phyloP scores from a whole-genome alignment of 2,797 vertebrate species.

The Sarcoramphus papa region DNA sequence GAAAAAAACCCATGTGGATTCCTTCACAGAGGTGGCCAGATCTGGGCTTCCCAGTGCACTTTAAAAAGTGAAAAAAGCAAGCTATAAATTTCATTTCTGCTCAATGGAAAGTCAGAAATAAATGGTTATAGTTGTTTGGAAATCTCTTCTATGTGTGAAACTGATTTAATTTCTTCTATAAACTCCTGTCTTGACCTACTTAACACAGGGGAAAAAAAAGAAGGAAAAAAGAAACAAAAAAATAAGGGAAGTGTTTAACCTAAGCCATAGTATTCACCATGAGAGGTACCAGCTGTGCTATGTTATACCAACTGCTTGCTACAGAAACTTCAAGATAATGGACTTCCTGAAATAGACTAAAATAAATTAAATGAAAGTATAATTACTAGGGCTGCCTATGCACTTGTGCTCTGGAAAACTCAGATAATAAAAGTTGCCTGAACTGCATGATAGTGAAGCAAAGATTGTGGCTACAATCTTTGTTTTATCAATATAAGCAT shows the following conservation, averaged over 20 bases:
- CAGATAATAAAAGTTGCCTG: neutral
- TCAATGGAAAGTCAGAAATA: constrained; percentile 35
- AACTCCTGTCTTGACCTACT: neutral
- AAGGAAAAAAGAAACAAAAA: neutral
- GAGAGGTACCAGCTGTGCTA: neutral
- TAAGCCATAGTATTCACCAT: neutral
- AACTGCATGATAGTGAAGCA: neutral
- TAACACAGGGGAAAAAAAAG: neutral
- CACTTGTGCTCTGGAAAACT: neutral
- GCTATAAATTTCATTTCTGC: neutral
- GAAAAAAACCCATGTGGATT: neutral
- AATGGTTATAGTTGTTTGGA: neutral
- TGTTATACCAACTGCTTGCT: neutral
- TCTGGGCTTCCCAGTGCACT: neutral
- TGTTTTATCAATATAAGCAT: neutral
- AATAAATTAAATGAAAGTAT: neutral
- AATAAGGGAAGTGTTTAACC: neutral
- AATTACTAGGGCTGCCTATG: neutral
- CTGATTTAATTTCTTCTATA: constrained; percentile 26
- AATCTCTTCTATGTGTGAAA: neutral
- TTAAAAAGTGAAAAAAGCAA: neutral
- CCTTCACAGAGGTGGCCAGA: neutral
- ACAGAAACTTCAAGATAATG: neutral
- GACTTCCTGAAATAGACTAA: neutral
- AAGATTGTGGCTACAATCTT: neutral